phyloP scores from a whole-genome alignment of 2,888 invertebrate species.

The Silvanus unidentatus region DNA sequence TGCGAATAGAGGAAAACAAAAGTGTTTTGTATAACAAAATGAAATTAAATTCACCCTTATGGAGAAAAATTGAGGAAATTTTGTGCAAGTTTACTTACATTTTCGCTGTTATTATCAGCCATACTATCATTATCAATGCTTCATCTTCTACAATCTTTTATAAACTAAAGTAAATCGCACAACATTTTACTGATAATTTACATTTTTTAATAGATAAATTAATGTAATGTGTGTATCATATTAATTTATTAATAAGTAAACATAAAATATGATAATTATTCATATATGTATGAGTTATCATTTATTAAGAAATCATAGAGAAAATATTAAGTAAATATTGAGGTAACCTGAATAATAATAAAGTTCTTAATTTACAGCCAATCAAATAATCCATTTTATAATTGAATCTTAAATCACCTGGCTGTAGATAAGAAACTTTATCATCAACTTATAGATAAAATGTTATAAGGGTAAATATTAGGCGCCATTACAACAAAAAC shows the following conservation, averaged over 20 bases:
- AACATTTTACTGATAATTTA: conserved; percentile 15
- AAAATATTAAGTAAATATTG: conserved; percentile 21
- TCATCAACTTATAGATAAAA: conserved; percentile 1
- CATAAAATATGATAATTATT: conserved; percentile 18
- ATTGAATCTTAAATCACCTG: not conserved
- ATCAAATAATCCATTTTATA: conserved; percentile 2
- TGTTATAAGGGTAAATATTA: not conserved
- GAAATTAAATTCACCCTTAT: no score
- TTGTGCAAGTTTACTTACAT: conserved; percentile 5
- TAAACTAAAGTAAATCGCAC: conserved; percentile 28
- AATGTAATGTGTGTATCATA: conserved; percentile 17
- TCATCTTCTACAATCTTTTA: conserved; percentile 29
- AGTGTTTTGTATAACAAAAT: no score
- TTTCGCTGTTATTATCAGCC: not conserved
- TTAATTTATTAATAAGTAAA: conserved; percentile 23
- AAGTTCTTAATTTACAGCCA: not conserved
- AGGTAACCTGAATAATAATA: conserved; percentile 20
- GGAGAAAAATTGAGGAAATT: no score
- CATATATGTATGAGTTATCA: conserved; percentile 7
- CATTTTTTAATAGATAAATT: conserved; percentile 25
- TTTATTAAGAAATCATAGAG: conserved; percentile 10
- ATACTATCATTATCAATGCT: conserved; percentile 18
- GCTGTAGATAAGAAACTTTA: not conserved
- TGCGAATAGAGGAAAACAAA: not conserved
- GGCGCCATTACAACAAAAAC: not conserved